Conservation (phyloP, 2,797 vertebrate species). For the Aulostomus chinensis region DNA sequence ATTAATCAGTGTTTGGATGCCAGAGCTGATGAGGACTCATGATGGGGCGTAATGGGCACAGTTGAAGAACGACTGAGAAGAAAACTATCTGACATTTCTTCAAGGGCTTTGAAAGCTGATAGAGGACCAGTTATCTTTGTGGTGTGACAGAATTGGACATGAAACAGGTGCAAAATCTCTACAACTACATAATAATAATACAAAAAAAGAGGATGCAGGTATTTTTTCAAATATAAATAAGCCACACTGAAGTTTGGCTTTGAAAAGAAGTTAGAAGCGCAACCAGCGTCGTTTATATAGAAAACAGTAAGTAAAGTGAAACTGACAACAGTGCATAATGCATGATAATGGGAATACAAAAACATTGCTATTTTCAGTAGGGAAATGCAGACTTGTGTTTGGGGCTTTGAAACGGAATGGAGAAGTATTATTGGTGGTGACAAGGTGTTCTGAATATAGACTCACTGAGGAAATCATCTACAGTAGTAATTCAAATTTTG, state of each 20-base stretch:
- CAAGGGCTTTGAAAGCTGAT: constrained; percentile 33
- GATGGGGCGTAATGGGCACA: constrained; percentile 57
- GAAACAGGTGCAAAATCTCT: constrained; percentile 43
- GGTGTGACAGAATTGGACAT: constrained; percentile 49
- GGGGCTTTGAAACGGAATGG: constrained; percentile 37
- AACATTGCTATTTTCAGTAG: constrained; percentile 57
- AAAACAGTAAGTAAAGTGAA: constrained; percentile 44
- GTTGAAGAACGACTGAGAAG: constrained; percentile 53
- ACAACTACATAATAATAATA: no score
- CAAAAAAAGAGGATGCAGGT: constrained; percentile 21
- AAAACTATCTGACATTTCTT: constrained; percentile 51
- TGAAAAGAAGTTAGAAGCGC: constrained; percentile 57
- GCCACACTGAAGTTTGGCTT: constrained; percentile 48
- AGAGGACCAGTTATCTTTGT: constrained; percentile 37
- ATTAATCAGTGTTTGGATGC: constrained; percentile 62
- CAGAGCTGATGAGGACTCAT: constrained; percentile 57
- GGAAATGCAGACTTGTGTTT: constrained; percentile 43
- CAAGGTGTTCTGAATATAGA: constrained; percentile 56
- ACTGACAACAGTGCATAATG: constrained; percentile 56
- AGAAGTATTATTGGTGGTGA: constrained; percentile 42
- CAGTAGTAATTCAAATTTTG: constrained; percentile 34
- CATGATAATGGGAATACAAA: constrained; percentile 61
- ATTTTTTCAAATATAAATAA: constrained; percentile 56
- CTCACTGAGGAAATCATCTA: constrained; percentile 36
- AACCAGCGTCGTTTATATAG: constrained; percentile 42